Evolutionary conservation across 2,888 invertebrate genomes (phyloP), one percentile per base, ranked within the genome.

Genomic region (Lymantria dispar): DNA sequence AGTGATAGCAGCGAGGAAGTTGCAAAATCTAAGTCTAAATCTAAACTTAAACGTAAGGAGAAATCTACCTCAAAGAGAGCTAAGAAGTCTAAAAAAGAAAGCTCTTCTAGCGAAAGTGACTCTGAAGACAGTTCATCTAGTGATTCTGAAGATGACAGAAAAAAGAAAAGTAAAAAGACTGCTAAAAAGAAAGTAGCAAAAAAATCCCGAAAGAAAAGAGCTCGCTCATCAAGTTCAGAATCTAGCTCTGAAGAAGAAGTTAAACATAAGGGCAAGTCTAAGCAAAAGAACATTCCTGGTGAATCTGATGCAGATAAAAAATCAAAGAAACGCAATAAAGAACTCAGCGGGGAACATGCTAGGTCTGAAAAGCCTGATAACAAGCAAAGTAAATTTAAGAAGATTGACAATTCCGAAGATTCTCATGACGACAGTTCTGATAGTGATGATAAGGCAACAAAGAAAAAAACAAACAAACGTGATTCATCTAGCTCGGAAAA

Each of bases 11-110:
- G 90, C 60, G 90, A 83, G 56, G 89, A 87, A 64, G 77, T 78
- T 12, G 63, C 81, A 0, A 91, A 91, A 71, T 75, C 87, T 2
- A 91, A 92, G 69, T 75, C 73, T 39, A 92, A 92, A 68, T 49
- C 81, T n/a, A 92, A 92, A 64, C 62, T 76, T 9, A 92, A 91
- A 66, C 87, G 87, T 39, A 92, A 92, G 54, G 93, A 93, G 8
- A 93, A 93, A 68, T 84, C 92, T 8, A 92, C 91, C 47, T 92
- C 93, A 3, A 94, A 94, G 64, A 92, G 91, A 60, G 67, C 80
- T n/a, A 92, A 91, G 72, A 89, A 85, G 68, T 72, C 86, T 29
- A 92, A 87, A 64, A 90, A 91, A 58, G 89, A 90, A 54, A 88
- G 81, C 50, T 89, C 89, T 1, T 86, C 89, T 3, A 91, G 91